phyloP scores from a whole-genome alignment of 2,888 invertebrate genomes.

The Eupeodes latifasciatus region DNA sequence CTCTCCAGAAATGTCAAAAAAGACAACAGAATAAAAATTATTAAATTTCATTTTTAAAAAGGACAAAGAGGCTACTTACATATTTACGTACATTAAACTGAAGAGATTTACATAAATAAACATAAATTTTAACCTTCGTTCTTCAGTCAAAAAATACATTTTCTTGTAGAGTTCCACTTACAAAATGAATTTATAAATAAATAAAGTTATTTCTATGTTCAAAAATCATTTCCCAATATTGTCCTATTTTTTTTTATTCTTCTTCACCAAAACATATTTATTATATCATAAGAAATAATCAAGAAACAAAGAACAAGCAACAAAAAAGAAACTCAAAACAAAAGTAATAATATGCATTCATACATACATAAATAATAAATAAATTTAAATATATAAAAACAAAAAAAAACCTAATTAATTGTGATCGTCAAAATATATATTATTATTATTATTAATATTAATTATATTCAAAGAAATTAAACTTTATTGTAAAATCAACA shows the following conservation, averaged over 20 bases:
- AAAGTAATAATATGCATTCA: conserved; percentile 26
- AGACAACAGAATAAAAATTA: background rate
- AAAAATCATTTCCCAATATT: conserved; percentile 23
- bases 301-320: conserved; percentile 25
- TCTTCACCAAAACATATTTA: conserved; percentile 25
- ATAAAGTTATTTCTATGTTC: conserved; percentile 29
- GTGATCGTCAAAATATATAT: conserved; percentile 70
- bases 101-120: background rate
- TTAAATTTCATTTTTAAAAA: background rate
- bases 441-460: conserved; percentile 56
- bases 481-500: conserved; percentile 64
- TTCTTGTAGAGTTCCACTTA: background rate
- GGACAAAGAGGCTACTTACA: conserved; percentile 7
- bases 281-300: conserved; percentile 1
- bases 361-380: conserved; percentile 1
- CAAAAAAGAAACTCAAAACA: conserved; percentile 42
- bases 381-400: background rate
- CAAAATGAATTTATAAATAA: background rate
- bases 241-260: conserved; percentile 23
- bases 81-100: background rate
- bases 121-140: background rate
- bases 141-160: background rate
- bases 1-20: background rate
- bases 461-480: conserved; percentile 56
- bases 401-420: conserved; percentile 66